Evolutionary conservation across 1,140 invertebrate species (phyloP), one percentile per base, ranked within the genome.

Genomic region (Apocrypta bakeri): DNA sequence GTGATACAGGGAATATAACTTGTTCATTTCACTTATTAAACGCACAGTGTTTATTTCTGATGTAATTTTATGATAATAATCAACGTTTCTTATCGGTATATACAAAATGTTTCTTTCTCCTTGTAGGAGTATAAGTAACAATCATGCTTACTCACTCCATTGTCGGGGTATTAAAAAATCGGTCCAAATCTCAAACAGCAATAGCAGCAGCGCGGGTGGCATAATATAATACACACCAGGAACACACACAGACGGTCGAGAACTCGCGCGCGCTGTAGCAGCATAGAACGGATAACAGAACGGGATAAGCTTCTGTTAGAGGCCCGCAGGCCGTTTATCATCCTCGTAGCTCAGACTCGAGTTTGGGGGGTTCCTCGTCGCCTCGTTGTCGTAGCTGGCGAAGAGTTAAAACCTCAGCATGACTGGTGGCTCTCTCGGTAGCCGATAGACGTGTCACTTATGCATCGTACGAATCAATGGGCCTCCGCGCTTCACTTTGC

Each of bases 371-470:
- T 17, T 74, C 56, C 27, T 24, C n/a, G 40, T 56, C 27, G 37
- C 31, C 14, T 6, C 74, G 25, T 80, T 83, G 83, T 88, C 86
- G 86, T 85, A 84, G 85, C 71, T 84, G 85, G 85, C 79, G 85
- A 88, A 89, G 88, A 90, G 88, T 91, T 90, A 90, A 91, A 91
- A 91, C 90, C 90, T 91, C 90, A 91, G 89, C 89, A 91, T 91
- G 90, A 91, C 90, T 91, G 89, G 89, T 90, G 87, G 88, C 89
- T 87, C 89, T 87, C 89, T 87, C 89, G 86, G 90, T 90, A 90
- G 90, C 88, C 89, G 89, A 90, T 90, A 89, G 89, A 91, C 88
- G 89, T 90, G 89, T 90, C 90, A 91, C 90, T 91, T 90, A 88
- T 88, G 87, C 89, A 89, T 88, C 89, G 87, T 82, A 42, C 87